Conservation (phyloP, 2,888 invertebrate genomes). For the Pyrgus malvae region DNA sequence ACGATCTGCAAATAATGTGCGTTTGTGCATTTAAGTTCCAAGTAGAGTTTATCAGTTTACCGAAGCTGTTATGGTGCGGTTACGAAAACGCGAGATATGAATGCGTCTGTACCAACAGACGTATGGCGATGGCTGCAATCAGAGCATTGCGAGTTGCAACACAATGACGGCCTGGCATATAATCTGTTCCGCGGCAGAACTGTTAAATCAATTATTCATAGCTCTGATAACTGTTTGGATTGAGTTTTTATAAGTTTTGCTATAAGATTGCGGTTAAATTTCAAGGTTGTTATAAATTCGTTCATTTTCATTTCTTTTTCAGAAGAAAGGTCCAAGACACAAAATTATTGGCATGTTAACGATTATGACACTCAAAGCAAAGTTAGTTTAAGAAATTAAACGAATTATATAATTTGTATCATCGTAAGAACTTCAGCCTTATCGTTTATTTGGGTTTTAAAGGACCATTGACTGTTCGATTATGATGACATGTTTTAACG, state of each 20-base stretch:
- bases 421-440: no score
- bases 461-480: no score
- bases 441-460: no score
- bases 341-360: no score
- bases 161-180: conserved; percentile 66
- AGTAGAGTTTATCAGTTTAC: conserved; percentile 12
- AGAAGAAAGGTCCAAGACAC: no score
- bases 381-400: no score
- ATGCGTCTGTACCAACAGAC: conserved; percentile 48
- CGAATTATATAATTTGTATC: no score
- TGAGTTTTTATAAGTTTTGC: neutral
- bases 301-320: no score
- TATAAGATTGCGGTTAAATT: neutral
- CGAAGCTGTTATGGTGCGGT: conserved; percentile 44
- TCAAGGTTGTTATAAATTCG: no score
- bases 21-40: neutral
- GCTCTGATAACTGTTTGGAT: neutral
- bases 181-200: conserved; percentile 65
- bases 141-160: conserved; percentile 75
- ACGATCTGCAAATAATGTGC: conserved; percentile 5
- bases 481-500: no score
- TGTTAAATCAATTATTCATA: conserved; percentile 42
- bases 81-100: conserved; percentile 42
- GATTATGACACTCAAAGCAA: no score
- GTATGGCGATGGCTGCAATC: conserved; percentile 63